Evolutionary conservation across 1,140 invertebrate species (phyloP), one percentile per base, ranked within the genome.

Genomic region (Hylaeus anthracinus): DNA sequence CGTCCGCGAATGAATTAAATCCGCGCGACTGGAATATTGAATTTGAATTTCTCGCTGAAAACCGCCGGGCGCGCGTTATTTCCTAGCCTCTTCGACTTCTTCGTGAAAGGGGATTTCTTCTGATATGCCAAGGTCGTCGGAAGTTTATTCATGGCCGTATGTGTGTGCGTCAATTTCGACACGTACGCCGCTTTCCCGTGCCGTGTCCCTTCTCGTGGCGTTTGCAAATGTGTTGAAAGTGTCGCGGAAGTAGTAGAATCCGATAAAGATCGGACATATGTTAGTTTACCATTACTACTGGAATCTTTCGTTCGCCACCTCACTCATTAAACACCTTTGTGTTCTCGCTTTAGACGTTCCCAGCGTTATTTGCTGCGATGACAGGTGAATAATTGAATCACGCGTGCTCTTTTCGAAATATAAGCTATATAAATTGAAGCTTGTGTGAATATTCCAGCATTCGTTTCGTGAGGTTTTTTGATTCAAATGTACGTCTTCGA

Each of bases 181-280:
- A 80, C 71, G 78, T 80, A 80, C 26, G 78, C 78, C 63, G 60
- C 71, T 74, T 74, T 67, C 45, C 37, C 53, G 43, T n/a, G 12
- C 2, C 15, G 10, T 3, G 10, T 37, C 4, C 26, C 12, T 3
- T 9, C 26, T 2, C 37, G 37, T 3, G 2, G 10, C 10, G 15
- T 43, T 5, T 5, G 15, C 5, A n/a, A 43, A 37, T 43, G 2
- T 63, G 5, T 14, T 8, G 26, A 39, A 26, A 39, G 43, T 58
- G 14, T 1, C 37, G 61, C 43, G 53, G 41, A 79, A 79, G 70
- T 79, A 79, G 61, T 79, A 79, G 51, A 65, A 58, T 41, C 43
- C 2, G 70, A 56, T 43, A 10, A 65, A 48, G 51, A 66, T 73
- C 61, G 51, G 70, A 79, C 61, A 41, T 58, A 1, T 8, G 39